phyloP scores from a whole-genome alignment of 1,140 invertebrate genomes.

The Penaeus indicus region DNA sequence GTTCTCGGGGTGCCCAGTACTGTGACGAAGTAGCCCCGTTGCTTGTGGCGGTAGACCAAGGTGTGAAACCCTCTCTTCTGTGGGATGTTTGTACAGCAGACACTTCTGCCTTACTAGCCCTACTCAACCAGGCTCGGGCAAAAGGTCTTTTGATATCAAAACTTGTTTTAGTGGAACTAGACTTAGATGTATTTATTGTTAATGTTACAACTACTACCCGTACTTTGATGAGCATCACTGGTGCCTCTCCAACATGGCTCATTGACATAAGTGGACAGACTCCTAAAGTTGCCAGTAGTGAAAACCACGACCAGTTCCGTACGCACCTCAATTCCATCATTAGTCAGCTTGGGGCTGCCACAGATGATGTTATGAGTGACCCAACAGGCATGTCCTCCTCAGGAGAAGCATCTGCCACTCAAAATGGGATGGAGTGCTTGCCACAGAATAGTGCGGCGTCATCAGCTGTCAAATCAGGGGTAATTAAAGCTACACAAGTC shows the following conservation, averaged over 20 bases:
- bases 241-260: slow-evolving; percentile 54
- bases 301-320: slow-evolving; percentile 53
- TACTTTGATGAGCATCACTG: slow-evolving; percentile 45
- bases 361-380: slow-evolving; percentile 1
- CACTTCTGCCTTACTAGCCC: slow-evolving; percentile 50
- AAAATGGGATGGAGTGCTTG: slow-evolving; percentile 19
- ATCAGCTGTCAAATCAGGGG: background rate
- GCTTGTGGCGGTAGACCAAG: slow-evolving; percentile 63
- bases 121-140: slow-evolving; percentile 51
- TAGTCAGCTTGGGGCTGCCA: slow-evolving; percentile 51
- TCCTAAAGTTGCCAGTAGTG: slow-evolving; percentile 58
- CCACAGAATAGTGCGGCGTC: background rate
- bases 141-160: slow-evolving; percentile 54
- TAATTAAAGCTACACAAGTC: slow-evolving; percentile 54
- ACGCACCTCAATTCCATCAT: slow-evolving; percentile 56
- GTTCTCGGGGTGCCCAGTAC: slow-evolving; percentile 56
- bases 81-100: slow-evolving; percentile 65
- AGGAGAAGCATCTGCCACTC: background rate
- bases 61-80: slow-evolving; percentile 63
- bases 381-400: background rate
- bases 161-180: slow-evolving; percentile 60
- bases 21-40: slow-evolving; percentile 61
- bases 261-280: slow-evolving; percentile 60
- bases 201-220: slow-evolving; percentile 56
- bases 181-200: slow-evolving; percentile 64